Base-by-base conservation (phyloP, 2,113 vertebrate species). In the Campylomormyrus numenius region DNA sequence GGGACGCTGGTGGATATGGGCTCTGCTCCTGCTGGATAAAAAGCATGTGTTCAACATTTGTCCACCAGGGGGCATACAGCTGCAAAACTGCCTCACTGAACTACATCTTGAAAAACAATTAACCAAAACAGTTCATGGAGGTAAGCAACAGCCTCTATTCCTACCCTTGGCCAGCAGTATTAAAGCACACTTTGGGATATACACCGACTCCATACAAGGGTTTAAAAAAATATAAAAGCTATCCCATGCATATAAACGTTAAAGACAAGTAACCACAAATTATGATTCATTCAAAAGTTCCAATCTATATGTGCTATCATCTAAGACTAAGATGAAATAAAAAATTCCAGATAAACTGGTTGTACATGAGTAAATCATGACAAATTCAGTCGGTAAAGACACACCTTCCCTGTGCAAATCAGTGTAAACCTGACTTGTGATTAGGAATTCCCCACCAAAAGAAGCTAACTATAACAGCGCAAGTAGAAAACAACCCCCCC, bases 1-100 rank as follows among this genome's bases (percentile, higher is more conserved):
- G 93, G 13, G 97, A 91, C 87, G 96, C 95, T 0, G 94, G 77
- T 0, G 94, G 90, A 92, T 97, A 94, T 3, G 96, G 50, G 92
- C 90, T 97, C 92, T 98, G 97, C 91, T 99, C 98, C 98, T 99
- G 94, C 19, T 83, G 50, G 91, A 90, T 15, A 91, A 0, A 92
- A 83, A 21, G 35, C 3, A 89, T 9, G 19, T 21, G 84, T 89
- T 85, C 39, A 24, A 62, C 53, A 9, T 17, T 85, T 21, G 6
- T 27, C 52, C 89, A 89, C 52, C 21, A 85, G 77, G 49, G 80
- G 87, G 74, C 35, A 42, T 17, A 42, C 35, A 80, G 74, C 74
- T 80, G 5, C 74, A 42, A 80, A 80, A 80, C 74, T 19, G 35
- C 35, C 74, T 80, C 17, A 42, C 35, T 42, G 74, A 80, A 42